Evolutionary conservation across 2,113 vertebrate genomes (phyloP).

Genomic region (Cyprinodon variegatus): DNA sequence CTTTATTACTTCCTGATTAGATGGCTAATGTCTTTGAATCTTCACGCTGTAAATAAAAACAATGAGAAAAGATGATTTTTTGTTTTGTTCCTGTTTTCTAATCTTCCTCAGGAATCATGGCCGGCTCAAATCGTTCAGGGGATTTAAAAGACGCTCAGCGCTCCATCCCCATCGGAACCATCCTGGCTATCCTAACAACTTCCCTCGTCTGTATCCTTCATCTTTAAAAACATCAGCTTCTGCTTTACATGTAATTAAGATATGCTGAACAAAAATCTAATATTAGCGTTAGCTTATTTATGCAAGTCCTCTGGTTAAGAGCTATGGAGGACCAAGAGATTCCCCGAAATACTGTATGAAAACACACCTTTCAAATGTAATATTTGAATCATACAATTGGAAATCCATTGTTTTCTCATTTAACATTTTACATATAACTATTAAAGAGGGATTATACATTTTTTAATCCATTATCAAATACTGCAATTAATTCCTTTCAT

Average conservation of each 20-base stretch:
- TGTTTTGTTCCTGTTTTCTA: neutral
- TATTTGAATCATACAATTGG: too few species aligned
- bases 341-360: too few species aligned
- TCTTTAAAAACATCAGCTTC: neutral
- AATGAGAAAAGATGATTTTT: neutral
- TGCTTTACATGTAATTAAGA: neutral
- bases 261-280: neutral
- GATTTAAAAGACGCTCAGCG: slow-evolving; percentile 92
- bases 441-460: too few species aligned
- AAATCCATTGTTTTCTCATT: too few species aligned
- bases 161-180: slow-evolving; percentile 92
- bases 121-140: slow-evolving; percentile 91
- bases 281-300: neutral
- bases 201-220: slow-evolving; percentile 92
- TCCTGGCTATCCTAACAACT: slow-evolving; percentile 91
- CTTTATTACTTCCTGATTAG: neutral
- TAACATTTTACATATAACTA: too few species aligned
- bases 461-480: too few species aligned
- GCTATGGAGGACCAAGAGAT: neutral
- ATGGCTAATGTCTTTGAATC: neutral
- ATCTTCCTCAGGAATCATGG: slow-evolving; percentile 87
- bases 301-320: neutral
- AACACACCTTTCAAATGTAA: too few species aligned
- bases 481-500: too few species aligned
- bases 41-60: neutral